Conservation (phyloP, 2,797 vertebrate species). For the Clarias platycephalus region DNA sequence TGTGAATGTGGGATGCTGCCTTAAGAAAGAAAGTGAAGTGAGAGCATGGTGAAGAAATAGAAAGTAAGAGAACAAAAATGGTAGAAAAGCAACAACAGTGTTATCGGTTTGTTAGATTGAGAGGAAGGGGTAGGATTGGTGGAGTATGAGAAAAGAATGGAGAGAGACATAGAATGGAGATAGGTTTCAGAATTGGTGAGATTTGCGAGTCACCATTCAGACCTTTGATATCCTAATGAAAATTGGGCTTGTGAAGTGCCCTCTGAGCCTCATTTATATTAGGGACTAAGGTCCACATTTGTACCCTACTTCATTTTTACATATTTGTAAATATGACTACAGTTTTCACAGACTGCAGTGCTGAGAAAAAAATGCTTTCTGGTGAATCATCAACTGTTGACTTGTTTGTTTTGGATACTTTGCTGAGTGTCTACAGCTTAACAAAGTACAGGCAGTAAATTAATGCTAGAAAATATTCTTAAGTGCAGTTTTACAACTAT, state of each 20-base stretch:
- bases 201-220: conserved; percentile 62
- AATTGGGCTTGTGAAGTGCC: conserved; percentile 15
- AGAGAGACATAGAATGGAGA: conserved; percentile 63
- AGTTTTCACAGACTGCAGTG: conserved; percentile 17
- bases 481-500: conserved; percentile 46
- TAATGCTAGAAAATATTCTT: conserved; percentile 41
- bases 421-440: conserved; percentile 45
- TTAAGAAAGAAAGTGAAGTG: conserved; percentile 42
- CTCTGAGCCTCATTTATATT: conserved; percentile 15
- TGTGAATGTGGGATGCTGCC: conserved; percentile 59
- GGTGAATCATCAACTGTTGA: conserved; percentile 54
- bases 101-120: conserved; percentile 21
- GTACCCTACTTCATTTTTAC: conserved; percentile 26
- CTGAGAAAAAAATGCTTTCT: conserved; percentile 31
- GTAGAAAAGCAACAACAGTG: conserved; percentile 43
- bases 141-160: conserved; percentile 27
- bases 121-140: not conserved
- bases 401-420: conserved; percentile 52
- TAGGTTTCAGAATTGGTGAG: conserved; percentile 80
- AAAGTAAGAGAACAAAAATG: conserved; percentile 22
- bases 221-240: conserved; percentile 46
- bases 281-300: not conserved
- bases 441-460: conserved; percentile 55
- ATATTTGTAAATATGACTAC: not conserved
- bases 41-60: conserved; percentile 43